Evolutionary conservation across 2,113 vertebrate species (phyloP), one percentile per base, ranked within the genome.

Genomic region (Machaerirhynchus nigripectus): DNA sequence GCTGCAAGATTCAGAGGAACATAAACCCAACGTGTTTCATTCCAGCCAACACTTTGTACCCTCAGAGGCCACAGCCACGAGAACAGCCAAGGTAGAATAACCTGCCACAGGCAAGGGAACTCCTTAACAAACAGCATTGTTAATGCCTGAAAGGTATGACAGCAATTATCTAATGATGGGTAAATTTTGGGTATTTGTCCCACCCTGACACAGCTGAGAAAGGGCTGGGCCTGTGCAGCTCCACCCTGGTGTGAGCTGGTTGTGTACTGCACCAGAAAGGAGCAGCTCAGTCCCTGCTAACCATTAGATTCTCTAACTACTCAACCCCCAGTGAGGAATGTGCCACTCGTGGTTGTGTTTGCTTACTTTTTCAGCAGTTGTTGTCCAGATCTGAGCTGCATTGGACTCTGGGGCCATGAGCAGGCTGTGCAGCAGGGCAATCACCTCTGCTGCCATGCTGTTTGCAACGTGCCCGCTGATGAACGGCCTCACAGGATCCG

Each of bases 361-460:
- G 37, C 97, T 97, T 94, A 99, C 99, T 96, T 99, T 99, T 96
- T 99, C 99, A 56, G 99, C 99, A 13, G 99, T 99, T 52, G 98
- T 99, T 53, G 99, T 99, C 99, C 99, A 99, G 96, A 99, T 99
- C 78, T 99, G 99, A 93, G 99, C 99, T 3, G 99, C 99, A 73
- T 99, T 99, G 60, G 99, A 99, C 91, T 99, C 99, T 0, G 99
- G 99, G 4, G 99, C 99, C 91, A 99, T 99, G 42, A 99, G 97
- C 77, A 99, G 97, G 96, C 99, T 99, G 55, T 99, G 99, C 4
- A 99, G 98, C 96, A 99, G 95, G 82, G 99, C 99, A 3, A 99
- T 99, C 83, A 99, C 99, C 96, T 99, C 99, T 8, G 99, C 99
- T 13, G 99, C 99, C 99, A 99, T 99, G 96, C 99, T 99, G 97